A percentile compares a stretch with the other conserved stretches of the same genome.
Evolutionary conservation across 2,888 invertebrate genomes (phyloP).

Genomic region (Dasypolia templi): DNA sequence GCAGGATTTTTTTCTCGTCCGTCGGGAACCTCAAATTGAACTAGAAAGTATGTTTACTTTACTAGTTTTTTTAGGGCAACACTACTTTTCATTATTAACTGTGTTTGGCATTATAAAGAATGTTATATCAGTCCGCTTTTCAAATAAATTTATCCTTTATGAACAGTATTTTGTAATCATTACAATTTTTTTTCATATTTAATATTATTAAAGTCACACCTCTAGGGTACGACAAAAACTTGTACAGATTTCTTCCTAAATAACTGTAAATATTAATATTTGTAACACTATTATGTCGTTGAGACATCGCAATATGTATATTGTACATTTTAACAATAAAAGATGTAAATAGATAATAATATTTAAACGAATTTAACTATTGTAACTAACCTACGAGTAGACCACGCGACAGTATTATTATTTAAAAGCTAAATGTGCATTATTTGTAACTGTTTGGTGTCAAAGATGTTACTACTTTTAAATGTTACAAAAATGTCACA

Average conservation of each 20-base stretch:
- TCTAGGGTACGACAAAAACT: conserved; percentile 35
- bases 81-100: neutral
- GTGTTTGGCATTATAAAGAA: neutral
- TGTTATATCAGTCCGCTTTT: neutral
- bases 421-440: conserved; percentile 61
- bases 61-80: conserved; percentile 1
- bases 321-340: conserved; percentile 79
- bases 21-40: conserved; percentile 20
- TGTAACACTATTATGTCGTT: conserved; percentile 61
- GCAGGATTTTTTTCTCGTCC: neutral
- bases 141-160: neutral
- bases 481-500: neutral
- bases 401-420: conserved; percentile 72
- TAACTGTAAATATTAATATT: conserved; percentile 72
- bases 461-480: neutral
- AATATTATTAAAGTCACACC: conserved; percentile 21
- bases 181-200: conserved; percentile 20
- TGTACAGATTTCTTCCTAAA: conserved; percentile 59
- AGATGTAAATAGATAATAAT: conserved; percentile 84
- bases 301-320: conserved; percentile 81
- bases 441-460: conserved; percentile 53
- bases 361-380: conserved; percentile 90
- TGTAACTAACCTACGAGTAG: conserved; percentile 79
- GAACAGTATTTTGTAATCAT: conserved; percentile 2
- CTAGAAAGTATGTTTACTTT: neutral